Conservation (phyloP, 2,888 invertebrate genomes). For the Plebejus argus region DNA sequence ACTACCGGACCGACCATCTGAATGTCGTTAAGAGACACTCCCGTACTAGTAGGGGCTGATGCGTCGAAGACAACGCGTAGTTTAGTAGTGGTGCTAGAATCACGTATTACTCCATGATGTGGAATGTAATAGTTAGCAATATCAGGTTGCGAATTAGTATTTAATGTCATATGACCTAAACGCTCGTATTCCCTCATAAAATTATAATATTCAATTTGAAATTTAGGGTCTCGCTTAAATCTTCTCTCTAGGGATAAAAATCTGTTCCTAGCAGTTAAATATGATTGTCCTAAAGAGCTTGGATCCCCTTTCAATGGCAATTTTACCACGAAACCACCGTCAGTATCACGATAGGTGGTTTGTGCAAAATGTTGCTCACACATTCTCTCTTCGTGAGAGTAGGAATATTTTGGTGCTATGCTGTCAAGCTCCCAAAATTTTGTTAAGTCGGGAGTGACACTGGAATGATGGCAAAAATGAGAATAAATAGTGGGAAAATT, state of each 20-base stretch:
- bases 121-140: too few relatives aligned
- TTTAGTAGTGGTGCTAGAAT: too few relatives aligned
- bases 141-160: too few relatives aligned
- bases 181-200: background rate
- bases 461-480: background rate
- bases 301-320: background rate
- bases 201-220: background rate
- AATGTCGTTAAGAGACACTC: too few relatives aligned
- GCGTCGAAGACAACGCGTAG: too few relatives aligned
- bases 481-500: background rate
- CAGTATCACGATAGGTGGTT: background rate
- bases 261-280: background rate
- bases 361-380: background rate
- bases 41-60: background rate
- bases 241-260: background rate
- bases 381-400: background rate
- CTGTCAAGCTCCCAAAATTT: background rate
- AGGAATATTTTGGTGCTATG: background rate
- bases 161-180: too few relatives aligned
- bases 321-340: background rate
- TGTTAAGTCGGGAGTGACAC: background rate
- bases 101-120: too few relatives aligned
- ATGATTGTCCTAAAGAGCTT: background rate
- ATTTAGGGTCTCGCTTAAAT: background rate
- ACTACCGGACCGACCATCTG: too few relatives aligned